Evolutionary conservation across 2,113 vertebrate species (phyloP).

Genomic region (Bagarius yarrelli): DNA sequence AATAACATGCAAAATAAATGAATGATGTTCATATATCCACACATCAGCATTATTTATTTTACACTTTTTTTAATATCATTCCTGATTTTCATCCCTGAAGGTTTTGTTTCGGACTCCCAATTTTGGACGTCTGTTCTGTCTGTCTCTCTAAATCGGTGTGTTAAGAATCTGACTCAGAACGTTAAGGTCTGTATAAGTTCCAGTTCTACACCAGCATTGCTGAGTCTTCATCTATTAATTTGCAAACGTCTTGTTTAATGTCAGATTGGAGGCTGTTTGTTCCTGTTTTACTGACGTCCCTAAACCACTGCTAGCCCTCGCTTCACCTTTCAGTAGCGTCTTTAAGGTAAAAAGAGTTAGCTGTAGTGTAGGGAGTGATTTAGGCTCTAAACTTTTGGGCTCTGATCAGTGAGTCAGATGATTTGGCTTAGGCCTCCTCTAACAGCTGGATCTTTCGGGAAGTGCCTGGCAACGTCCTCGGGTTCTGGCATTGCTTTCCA

Average conservation of each 20-base stretch:
- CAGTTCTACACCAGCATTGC: background rate
- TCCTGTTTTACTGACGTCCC: background rate
- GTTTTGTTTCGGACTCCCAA: background rate
- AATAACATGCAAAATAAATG: background rate
- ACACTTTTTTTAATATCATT: background rate
- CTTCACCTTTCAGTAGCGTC: background rate
- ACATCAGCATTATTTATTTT: background rate
- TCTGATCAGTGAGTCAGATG: constrained; percentile 5
- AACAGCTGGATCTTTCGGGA: constrained; percentile 18
- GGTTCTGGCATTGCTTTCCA: background rate
- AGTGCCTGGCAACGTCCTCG: constrained; percentile 13
- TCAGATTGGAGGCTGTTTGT: background rate
- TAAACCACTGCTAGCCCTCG: background rate
- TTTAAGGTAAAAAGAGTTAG: background rate
- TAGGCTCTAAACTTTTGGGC: background rate
- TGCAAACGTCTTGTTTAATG: background rate
- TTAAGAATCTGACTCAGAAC: no score
- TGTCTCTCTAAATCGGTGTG: no score
- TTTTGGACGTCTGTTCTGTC: no score
- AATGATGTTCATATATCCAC: background rate
- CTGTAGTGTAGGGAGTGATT: background rate
- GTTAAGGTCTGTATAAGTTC: background rate
- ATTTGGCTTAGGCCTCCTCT: background rate
- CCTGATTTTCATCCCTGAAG: background rate
- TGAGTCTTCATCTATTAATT: background rate